A percentile compares a stretch with the other conserved stretches of the same genome.
phyloP scores from a whole-genome alignment of 2,888 invertebrate genomes.

The Noctua fimbriata region DNA sequence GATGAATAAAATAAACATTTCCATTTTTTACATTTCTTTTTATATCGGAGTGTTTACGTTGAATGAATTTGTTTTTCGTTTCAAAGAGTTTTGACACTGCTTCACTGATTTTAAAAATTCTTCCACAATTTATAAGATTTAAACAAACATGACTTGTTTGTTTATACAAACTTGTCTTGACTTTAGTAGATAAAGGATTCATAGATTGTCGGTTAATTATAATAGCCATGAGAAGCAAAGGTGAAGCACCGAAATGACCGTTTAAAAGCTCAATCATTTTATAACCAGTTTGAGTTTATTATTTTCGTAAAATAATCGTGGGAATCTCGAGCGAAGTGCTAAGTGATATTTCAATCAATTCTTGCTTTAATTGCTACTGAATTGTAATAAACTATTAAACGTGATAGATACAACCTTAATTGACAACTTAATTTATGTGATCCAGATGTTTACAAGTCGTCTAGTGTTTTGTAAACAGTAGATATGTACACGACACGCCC shows the following conservation, averaged over 20 bases:
- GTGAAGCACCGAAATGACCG: slow-evolving; percentile 12
- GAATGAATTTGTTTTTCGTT: slow-evolving; percentile 8
- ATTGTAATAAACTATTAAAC: slow-evolving; percentile 17
- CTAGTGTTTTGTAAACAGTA: slow-evolving; percentile 53
- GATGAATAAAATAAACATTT: slow-evolving; percentile 20
- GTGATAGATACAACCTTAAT: slow-evolving; percentile 34
- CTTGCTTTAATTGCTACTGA: slow-evolving; percentile 5
- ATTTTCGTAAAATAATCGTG: slow-evolving; percentile 14
- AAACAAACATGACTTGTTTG: too few species aligned
- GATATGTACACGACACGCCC: slow-evolving; percentile 56
- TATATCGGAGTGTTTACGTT: neutral
- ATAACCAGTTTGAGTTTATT: neutral
- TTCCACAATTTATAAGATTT: too few species aligned
- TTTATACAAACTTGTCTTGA: too few species aligned
- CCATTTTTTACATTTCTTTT: slow-evolving; percentile 3
- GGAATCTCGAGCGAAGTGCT: slow-evolving; percentile 9
- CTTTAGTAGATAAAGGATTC: neutral
- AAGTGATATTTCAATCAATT: slow-evolving; percentile 17
- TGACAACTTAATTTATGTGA: slow-evolving; percentile 48
- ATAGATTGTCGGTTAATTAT: neutral
- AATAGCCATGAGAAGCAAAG: neutral
- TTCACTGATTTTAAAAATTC: neutral
- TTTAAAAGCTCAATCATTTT: slow-evolving; percentile 14
- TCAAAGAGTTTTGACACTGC: neutral
- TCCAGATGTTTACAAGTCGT: slow-evolving; percentile 39